Conservation (phyloP, 2,888 invertebrate species). For the Gasteruption jaculator region DNA sequence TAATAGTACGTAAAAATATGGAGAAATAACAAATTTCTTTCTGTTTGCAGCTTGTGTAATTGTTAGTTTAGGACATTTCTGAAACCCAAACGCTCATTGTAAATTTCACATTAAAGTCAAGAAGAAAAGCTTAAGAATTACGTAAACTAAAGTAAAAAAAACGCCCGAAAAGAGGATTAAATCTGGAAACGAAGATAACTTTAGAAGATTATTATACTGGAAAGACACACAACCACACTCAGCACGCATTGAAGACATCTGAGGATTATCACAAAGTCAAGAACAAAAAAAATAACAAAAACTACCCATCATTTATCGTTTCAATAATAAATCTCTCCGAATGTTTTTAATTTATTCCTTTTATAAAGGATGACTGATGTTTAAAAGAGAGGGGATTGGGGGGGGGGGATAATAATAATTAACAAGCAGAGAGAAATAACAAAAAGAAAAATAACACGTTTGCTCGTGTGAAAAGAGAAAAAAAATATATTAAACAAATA, state of each 20-base stretch:
- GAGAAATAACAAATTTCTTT: no score
- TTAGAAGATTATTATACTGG: no score
- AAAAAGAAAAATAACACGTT: no score
- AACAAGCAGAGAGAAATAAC: no score
- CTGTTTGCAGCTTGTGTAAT: slow-evolving; percentile 65
- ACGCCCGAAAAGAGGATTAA: slow-evolving; percentile 42
- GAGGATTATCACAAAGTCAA: slow-evolving; percentile 70
- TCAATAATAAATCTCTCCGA: slow-evolving; percentile 36
- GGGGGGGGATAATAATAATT: no score
- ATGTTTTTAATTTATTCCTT: slow-evolving; percentile 44
- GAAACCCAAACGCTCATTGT: slow-evolving; percentile 53
- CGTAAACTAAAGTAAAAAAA: slow-evolving; percentile 36
- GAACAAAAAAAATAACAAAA: no score
- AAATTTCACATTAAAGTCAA: slow-evolving; percentile 49
- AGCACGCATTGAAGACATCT: slow-evolving; percentile 89
- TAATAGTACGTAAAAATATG: no score
- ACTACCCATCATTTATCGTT: slow-evolving; percentile 47
- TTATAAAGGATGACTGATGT: slow-evolving; percentile 44
- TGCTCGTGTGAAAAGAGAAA: no score
- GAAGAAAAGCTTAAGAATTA: slow-evolving; percentile 29
- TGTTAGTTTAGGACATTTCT: slow-evolving; percentile 53
- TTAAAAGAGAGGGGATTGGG: slow-evolving; percentile 42
- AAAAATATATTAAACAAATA: no score
- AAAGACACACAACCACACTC: slow-evolving; percentile 67
- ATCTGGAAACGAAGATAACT: no score